Conservation (phyloP, 2,797 vertebrate species). For the Tamandua tetradactyla region DNA sequence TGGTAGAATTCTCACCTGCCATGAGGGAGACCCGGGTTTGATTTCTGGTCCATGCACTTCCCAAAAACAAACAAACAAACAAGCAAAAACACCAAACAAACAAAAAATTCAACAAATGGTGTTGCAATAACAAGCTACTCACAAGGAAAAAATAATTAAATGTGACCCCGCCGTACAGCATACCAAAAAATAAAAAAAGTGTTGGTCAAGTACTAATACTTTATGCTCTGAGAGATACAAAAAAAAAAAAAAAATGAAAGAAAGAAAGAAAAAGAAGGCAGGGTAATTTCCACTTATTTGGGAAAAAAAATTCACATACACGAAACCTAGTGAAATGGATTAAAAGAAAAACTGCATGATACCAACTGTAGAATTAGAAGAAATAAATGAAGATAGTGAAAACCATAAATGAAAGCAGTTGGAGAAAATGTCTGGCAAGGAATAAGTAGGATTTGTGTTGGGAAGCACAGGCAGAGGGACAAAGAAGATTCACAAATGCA, state of each 20-base stretch:
- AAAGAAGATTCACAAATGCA: background rate
- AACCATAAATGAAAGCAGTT: background rate
- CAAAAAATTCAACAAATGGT: too few relatives aligned
- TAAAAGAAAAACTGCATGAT: background rate
- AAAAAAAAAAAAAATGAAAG: slow-evolving; percentile 3
- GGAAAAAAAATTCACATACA: background rate
- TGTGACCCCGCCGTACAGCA: too few relatives aligned
- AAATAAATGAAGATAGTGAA: slow-evolving; percentile 8
- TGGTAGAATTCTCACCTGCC: too few relatives aligned
- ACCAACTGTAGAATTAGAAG: background rate
- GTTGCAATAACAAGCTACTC: too few relatives aligned
- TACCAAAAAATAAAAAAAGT: too few relatives aligned
- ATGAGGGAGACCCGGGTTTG: too few relatives aligned
- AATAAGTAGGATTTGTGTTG: background rate
- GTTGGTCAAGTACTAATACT: background rate
- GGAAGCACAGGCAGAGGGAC: background rate
- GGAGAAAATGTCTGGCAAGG: background rate
- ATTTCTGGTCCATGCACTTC: too few relatives aligned
- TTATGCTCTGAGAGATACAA: background rate
- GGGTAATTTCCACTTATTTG: background rate
- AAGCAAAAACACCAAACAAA: too few relatives aligned
- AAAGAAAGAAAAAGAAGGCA: background rate
- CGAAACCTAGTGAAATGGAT: background rate
- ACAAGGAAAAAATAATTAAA: too few relatives aligned
- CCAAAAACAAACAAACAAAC: too few relatives aligned